A percentile compares a stretch with the other conserved stretches of the same genome.
phyloP scores from a whole-genome alignment of 2,888 invertebrate species.

The Eustalomyia histrio region DNA sequence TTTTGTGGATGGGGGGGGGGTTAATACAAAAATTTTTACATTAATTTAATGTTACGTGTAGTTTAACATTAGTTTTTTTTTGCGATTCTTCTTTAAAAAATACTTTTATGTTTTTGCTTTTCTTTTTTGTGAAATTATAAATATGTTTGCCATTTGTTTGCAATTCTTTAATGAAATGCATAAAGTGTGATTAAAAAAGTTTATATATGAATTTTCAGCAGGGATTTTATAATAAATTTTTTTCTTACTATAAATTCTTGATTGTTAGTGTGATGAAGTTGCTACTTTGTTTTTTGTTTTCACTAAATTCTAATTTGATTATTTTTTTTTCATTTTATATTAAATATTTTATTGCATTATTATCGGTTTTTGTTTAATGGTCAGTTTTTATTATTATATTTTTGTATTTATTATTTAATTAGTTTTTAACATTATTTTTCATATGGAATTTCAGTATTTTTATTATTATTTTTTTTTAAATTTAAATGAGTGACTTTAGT shows the following conservation, averaged over 20 bases:
- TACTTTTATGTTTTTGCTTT: too few relatives aligned
- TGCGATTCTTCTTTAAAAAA: background rate
- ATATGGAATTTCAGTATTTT: background rate
- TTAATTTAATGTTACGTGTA: constrained; percentile 31
- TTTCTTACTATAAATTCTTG: background rate
- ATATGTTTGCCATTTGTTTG: background rate
- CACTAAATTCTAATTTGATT: background rate
- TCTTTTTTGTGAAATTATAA: background rate
- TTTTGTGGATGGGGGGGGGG: constrained; percentile 12
- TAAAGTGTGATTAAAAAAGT: background rate
- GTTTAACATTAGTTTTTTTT: constrained; percentile 44
- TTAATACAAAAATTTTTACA: constrained; percentile 32
- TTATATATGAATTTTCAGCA: background rate
- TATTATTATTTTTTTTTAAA: too few relatives aligned
- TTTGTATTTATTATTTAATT: background rate
- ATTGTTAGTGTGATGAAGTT: background rate
- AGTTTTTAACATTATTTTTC: background rate
- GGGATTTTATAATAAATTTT: background rate
- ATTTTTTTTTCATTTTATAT: background rate
- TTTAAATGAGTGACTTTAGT: constrained; percentile 2
- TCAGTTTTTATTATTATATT: background rate
- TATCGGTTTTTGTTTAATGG: background rate
- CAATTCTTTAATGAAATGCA: background rate
- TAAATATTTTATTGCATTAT: constrained; percentile 12
- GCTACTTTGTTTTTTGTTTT: background rate